Conservation (phyloP, 2,888 invertebrate genomes). For the Noctua comes region DNA sequence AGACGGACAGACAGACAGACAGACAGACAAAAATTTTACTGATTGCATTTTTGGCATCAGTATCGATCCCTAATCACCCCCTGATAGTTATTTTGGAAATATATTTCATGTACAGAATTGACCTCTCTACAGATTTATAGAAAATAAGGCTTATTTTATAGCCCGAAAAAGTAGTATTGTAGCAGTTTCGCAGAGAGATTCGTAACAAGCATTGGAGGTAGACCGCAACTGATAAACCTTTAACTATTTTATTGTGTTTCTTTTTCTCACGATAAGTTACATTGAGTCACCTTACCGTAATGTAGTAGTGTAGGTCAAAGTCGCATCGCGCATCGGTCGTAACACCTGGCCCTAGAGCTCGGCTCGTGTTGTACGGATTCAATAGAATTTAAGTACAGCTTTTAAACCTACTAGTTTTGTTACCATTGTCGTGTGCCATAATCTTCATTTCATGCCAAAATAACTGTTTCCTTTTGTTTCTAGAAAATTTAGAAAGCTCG, state of each 20-base stretch:
- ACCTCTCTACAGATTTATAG: too few species aligned
- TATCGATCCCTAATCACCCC: too few species aligned
- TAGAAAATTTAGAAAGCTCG: constrained; percentile 8
- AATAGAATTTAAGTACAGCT: background rate
- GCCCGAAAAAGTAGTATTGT: background rate
- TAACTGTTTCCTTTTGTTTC: constrained; percentile 6
- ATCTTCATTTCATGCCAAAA: background rate
- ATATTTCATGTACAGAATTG: too few species aligned
- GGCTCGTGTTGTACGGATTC: background rate
- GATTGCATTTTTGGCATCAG: too few species aligned
- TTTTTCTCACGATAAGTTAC: background rate
- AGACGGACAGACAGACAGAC: too few species aligned
- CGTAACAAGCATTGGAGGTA: background rate
- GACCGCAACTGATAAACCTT: background rate
- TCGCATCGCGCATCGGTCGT: background rate
- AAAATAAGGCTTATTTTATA: too few species aligned
- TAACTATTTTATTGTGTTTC: background rate
- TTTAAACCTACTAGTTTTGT: background rate
- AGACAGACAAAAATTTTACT: too few species aligned
- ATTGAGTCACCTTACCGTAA: too few species aligned
- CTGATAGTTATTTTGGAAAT: too few species aligned
- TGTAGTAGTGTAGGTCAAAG: too few species aligned
- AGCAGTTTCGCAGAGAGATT: background rate
- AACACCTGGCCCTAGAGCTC: background rate
- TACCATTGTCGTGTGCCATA: background rate